Base-by-base conservation (phyloP, 30 jellyfish, hydroid and myxozoan species). In the Clytia hemisphaerica region DNA sequence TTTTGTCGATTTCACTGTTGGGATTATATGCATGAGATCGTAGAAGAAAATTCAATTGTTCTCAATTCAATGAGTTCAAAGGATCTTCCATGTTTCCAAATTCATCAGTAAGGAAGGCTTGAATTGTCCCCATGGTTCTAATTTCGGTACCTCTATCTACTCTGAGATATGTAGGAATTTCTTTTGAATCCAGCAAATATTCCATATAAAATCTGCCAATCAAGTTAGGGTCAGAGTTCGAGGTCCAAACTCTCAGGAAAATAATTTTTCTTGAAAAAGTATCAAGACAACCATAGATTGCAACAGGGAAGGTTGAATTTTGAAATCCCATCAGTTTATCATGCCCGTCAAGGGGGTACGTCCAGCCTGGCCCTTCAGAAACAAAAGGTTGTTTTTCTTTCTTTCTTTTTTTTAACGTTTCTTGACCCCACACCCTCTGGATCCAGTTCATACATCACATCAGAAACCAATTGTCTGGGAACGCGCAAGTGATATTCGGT, bases 401-500 rank as follows among this genome's bases (percentile, higher is more conserved):
- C 79, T 21, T 29, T 18, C 24, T 19, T n/a, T 62, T 62, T 24
- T 36, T 62, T 36, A 21, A 10, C 5, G 66, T 28, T 19, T 7
- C 70, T 62, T 35, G 32, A 50, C 64, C 64, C 19, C 64, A 62
- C 33, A 18, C 76, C 68, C 9, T 19, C 55, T 21, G 61, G 61
- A 22, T 58, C 61, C 6, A 58, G 12, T 5, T 58, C 61, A 31
- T 28, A 12, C 72, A 58, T 58, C 61, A 58, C 22, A 31, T 50
- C 65, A 30, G 16, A 19, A 21, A 50, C 65, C 6, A 68, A 37
- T 37, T 48, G 50, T 25, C 82, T 48, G 71, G 82, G 82, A 51
- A 70, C 72, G 19, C 72, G 37, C 44, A 72, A 37, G 31, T 50
- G 75, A 72, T 53, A 50, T 54, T 54, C 75, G 5, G 81, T 72